These are phyloP conservation scores for Lethrus apterus DNA, from an alignment of 1,140 invertebrate genomes.

Conservation along the genomic window DNA sequence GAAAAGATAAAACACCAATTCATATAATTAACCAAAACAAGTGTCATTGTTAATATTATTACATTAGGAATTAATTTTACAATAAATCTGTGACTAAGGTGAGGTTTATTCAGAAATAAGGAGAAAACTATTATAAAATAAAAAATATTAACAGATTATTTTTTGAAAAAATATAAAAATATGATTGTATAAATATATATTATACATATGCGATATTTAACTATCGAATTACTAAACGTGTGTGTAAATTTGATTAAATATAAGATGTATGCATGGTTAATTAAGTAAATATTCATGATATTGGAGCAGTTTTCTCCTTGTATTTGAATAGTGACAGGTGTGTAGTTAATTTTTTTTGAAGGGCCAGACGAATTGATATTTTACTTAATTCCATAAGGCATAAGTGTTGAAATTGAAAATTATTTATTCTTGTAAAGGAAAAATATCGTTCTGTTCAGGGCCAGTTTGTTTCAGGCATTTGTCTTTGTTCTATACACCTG, in stretches of 20 bases:
- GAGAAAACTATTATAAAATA: slow-evolving; percentile 26
- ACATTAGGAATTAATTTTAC: slow-evolving; percentile 23
- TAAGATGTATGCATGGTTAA: slow-evolving; percentile 37
- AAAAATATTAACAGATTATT: slow-evolving; percentile 37
- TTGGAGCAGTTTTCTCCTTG: slow-evolving; percentile 34
- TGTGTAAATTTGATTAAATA: slow-evolving; percentile 33
- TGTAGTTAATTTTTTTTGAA: slow-evolving; percentile 20
- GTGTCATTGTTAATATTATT: slow-evolving; percentile 12
- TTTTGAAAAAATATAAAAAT: slow-evolving; percentile 38
- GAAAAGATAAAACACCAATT: slow-evolving; percentile 1
- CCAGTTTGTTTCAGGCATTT: background rate
- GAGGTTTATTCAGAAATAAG: slow-evolving; percentile 35
- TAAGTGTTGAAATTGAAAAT: slow-evolving; percentile 32
- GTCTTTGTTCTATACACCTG: slow-evolving; percentile 31
- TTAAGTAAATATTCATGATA: slow-evolving; percentile 30
- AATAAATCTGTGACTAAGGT: slow-evolving; percentile 37
- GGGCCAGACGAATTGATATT: background rate
- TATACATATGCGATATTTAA: slow-evolving; percentile 33
- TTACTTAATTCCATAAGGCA: background rate
- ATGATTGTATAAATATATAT: slow-evolving; percentile 35
- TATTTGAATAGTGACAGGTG: slow-evolving; percentile 33
- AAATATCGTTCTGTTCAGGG: background rate
- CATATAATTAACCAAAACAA: slow-evolving; percentile 8
- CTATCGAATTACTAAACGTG: slow-evolving; percentile 34
- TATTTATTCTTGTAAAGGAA: slow-evolving; percentile 33